Base-by-base conservation (phyloP, 1,140 invertebrate species). In the Sitophilus oryzae region DNA sequence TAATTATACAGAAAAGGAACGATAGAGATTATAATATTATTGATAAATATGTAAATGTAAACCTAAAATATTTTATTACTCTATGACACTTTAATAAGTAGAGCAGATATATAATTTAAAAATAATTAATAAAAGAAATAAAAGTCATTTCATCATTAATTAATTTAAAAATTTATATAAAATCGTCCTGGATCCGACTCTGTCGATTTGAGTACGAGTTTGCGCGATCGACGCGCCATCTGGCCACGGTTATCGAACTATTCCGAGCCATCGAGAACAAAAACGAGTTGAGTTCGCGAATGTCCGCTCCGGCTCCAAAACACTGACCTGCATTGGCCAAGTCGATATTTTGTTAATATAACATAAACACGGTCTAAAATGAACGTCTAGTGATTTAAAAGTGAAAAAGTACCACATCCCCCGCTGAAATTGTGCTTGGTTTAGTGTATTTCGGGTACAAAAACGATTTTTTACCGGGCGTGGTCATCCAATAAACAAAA, bases 401-500 rank as follows among this genome's bases (percentile, higher is more conserved):
- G n/a, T n/a, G n/a, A n/a, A n/a, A n/a, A n/a, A n/a, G n/a, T n/a
- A n/a, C n/a, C n/a, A n/a, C n/a, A n/a, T n/a, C n/a, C n/a, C n/a
- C n/a, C n/a, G n/a, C n/a, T 10, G 36, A 36, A 36, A 5, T 15
- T 3, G 18, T 21, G 20, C 18, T 4, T 2, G 19, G 19, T 19
- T n/a, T n/a, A 1, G 18, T 3, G 3, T 11, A 30, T 48, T 38
- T 35, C 35, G 2, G 10, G 20, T 43, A 23, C 18, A 46, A 51
- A 57, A 41, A 19, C 18, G 19, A 14, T n/a, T 51, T 49, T 51
- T 35, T 15, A 34, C 48, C 55, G 55, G 55, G 55, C 37, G 55
- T 57, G 55, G 55, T 38, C 35, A n/a, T 34, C 10, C 25, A 23
- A 46, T 51, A 57, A 51, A 57, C 55, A 57, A 51, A 45, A 52